Conservation (phyloP, 2,113 vertebrate species). For the Labeo rohita region DNA sequence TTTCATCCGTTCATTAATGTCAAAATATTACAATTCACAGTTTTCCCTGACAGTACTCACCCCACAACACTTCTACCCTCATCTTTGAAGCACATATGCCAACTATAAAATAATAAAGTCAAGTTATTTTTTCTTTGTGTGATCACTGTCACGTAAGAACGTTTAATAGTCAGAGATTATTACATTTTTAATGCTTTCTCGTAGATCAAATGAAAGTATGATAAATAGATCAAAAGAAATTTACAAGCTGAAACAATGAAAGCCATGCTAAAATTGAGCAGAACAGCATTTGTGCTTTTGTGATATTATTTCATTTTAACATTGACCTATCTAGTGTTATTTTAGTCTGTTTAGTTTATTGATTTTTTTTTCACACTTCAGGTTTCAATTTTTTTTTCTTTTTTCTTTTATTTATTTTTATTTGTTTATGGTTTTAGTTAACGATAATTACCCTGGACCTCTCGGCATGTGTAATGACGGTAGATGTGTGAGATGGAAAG, state of each 20-base stretch:
- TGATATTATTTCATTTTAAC: not conserved
- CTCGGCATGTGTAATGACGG: not conserved
- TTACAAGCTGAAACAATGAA: not conserved
- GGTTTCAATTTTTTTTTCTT: too few species aligned
- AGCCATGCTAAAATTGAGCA: not conserved
- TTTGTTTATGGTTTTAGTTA: not conserved
- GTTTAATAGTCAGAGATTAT: not conserved
- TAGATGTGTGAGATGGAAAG: not conserved
- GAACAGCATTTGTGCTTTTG: not conserved
- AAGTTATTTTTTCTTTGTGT: not conserved
- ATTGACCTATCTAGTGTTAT: not conserved
- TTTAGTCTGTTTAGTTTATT: not conserved
- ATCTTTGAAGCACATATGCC: not conserved
- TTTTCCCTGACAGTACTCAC: not conserved
- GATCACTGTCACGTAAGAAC: not conserved
- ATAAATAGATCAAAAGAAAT: not conserved
- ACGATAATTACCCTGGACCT: not conserved
- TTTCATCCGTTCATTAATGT: not conserved
- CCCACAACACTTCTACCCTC: not conserved
- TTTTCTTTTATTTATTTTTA: too few species aligned
- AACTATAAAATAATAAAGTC: not conserved
- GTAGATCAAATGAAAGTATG: not conserved
- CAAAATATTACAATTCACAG: slow-evolving; percentile 7
- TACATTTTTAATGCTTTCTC: not conserved
- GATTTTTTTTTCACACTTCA: too few species aligned